Percentiles rank a stretch among this genome's conserved stretches.
Conservation (phyloP, 2,797 vertebrate species). For the Euphonia xanthogaster region DNA sequence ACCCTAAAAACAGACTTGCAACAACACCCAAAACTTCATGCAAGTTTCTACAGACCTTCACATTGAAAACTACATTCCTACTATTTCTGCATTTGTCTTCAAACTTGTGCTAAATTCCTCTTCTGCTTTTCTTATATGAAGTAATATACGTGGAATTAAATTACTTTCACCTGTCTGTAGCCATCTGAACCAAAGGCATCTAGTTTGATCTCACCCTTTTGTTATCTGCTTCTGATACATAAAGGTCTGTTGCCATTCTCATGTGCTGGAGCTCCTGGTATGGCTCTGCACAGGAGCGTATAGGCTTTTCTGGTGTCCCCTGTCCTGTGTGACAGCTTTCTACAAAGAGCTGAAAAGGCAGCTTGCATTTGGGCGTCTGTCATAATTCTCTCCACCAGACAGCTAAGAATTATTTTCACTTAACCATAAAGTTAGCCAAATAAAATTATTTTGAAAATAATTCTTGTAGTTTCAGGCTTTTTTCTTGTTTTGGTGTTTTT, state of each 20-base stretch:
- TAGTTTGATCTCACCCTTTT: background rate
- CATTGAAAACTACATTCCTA: background rate
- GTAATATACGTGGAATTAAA: background rate
- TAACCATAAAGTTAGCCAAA: background rate
- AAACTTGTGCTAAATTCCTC: background rate
- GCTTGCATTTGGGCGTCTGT: background rate
- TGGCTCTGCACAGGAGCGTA: background rate
- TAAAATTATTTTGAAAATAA: background rate
- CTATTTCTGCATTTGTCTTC: background rate
- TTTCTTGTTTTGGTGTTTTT: background rate
- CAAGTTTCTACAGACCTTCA: background rate
- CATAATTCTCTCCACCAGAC: background rate
- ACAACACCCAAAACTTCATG: rapidly evolving
- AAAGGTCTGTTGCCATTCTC: rapidly evolving
- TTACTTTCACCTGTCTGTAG: background rate
- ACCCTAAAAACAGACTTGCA: background rate
- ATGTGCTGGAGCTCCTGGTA: background rate
- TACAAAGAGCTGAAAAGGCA: background rate
- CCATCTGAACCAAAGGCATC: background rate
- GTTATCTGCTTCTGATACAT: background rate
- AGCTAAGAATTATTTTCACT: background rate
- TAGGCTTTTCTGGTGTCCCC: background rate
- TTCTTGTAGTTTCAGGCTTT: background rate
- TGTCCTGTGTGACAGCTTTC: background rate
- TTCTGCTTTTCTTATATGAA: background rate